Percentiles rank a stretch among this genome's conserved stretches.
Conservation (phyloP, 2,113 vertebrate genomes). For the Pseudonaja textilis region DNA sequence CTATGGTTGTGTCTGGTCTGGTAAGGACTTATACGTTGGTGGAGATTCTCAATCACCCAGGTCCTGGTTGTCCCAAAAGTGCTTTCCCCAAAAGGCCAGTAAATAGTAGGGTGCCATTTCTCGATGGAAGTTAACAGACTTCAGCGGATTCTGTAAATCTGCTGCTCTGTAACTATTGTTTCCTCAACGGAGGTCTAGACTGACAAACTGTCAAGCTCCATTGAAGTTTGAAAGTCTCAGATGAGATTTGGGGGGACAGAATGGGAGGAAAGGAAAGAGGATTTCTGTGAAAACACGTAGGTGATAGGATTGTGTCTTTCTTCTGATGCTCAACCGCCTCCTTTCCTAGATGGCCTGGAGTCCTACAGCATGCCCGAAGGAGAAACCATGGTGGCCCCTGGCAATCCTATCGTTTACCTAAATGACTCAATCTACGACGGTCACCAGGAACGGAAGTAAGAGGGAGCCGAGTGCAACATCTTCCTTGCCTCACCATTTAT, state of each 20-base stretch:
- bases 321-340: constrained; percentile 25
- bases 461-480: constrained; percentile 13
- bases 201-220: neutral
- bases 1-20: constrained; percentile 86
- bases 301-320: neutral
- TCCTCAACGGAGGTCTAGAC: neutral
- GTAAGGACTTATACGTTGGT: constrained; percentile 59
- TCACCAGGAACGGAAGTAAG: constrained; percentile 74
- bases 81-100: no score
- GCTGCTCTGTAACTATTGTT: no score
- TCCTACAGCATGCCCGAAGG: constrained; percentile 86
- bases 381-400: constrained; percentile 78
- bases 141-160: no score
- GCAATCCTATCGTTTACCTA: constrained; percentile 75
- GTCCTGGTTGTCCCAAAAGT: no score
- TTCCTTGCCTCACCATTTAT: neutral
- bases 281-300: rapidly evolving
- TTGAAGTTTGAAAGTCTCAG: neutral
- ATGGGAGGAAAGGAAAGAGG: neutral
- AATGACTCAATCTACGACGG: constrained; percentile 92
- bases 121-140: no score
- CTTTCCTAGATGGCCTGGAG: constrained; percentile 80
- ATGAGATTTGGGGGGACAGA: neutral
- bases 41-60: no score
- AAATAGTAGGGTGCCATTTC: no score